These are phyloP conservation scores for Glyptemys insculpta DNA, from an alignment of 2,797 vertebrate species.

Conservation along the genomic window DNA sequence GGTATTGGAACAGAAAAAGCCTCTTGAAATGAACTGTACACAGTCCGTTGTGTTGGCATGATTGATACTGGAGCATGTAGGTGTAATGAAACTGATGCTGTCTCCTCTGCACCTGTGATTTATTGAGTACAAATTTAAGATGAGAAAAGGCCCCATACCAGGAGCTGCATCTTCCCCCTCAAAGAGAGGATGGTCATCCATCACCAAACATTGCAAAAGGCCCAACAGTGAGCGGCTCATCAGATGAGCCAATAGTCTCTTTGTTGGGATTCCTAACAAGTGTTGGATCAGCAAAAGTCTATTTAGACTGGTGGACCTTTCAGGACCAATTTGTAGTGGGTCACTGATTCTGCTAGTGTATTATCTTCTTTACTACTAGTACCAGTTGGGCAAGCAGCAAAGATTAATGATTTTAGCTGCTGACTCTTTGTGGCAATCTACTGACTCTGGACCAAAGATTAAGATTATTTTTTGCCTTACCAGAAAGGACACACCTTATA, in stretches of 20 bases:
- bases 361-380: slow-evolving; percentile 95
- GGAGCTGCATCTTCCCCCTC: slow-evolving; percentile 88
- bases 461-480: slow-evolving; percentile 87
- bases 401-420: slow-evolving; percentile 98
- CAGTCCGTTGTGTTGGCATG: slow-evolving; percentile 84
- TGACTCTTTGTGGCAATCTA: slow-evolving; percentile 84
- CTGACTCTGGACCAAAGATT: slow-evolving; percentile 86
- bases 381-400: slow-evolving; percentile 95
- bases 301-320: slow-evolving; percentile 99
- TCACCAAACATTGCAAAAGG: slow-evolving; percentile 95
- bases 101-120: slow-evolving; percentile 88
- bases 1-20: slow-evolving; percentile 80
- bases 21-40: slow-evolving; percentile 84
- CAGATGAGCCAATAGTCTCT: slow-evolving; percentile 97
- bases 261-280: slow-evolving; percentile 99
- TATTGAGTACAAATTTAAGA: slow-evolving; percentile 91
- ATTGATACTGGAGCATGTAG: slow-evolving; percentile 90
- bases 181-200: slow-evolving; percentile 95
- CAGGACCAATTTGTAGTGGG: slow-evolving; percentile 99
- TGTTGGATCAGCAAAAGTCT: slow-evolving; percentile 99
- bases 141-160: slow-evolving; percentile 91
- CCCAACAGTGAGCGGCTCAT: slow-evolving; percentile 95
- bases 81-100: slow-evolving; percentile 90
- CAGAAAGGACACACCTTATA: slow-evolving; percentile 81
- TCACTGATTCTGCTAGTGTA: slow-evolving; percentile 96